Evolutionary conservation across 1,140 invertebrate species (phyloP).

Genomic region (Papilio machaon): DNA sequence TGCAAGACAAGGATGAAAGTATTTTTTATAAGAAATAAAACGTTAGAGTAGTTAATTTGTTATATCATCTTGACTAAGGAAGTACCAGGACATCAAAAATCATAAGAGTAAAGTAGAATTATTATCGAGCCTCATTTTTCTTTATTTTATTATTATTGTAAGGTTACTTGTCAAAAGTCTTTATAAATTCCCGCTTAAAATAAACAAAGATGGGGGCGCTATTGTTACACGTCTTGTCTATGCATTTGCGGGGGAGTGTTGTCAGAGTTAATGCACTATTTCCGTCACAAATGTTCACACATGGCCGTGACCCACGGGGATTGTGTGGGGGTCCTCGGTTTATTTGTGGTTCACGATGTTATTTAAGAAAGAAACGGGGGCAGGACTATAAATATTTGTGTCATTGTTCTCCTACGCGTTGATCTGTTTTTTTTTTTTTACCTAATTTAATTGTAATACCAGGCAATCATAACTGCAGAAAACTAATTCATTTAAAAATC

Average conservation of each 20-base stretch:
- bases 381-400: constrained; percentile 26
- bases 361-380: constrained; percentile 22
- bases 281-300: constrained; percentile 35
- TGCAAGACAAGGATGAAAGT: constrained; percentile 24
- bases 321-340: constrained; percentile 22
- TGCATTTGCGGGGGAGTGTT: constrained; percentile 34
- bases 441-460: too few species aligned
- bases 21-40: neutral
- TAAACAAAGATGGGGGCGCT: constrained; percentile 33
- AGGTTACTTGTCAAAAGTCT: constrained; percentile 6
- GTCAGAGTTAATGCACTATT: constrained; percentile 33
- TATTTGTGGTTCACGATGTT: constrained; percentile 26
- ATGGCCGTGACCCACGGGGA: constrained; percentile 36
- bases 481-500: too few species aligned
- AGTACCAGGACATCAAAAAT: neutral
- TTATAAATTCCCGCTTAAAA: constrained; percentile 25
- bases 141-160: neutral
- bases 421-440: neutral
- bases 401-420: neutral
- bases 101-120: neutral
- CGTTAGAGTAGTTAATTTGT: neutral
- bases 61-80: neutral
- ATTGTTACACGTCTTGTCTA: constrained; percentile 4
- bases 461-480: neutral
- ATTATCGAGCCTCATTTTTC: neutral